Evolutionary conservation across 2,113 vertebrate species (phyloP), one percentile per base, ranked within the genome.

Genomic region (Addax nasomaculatus): DNA sequence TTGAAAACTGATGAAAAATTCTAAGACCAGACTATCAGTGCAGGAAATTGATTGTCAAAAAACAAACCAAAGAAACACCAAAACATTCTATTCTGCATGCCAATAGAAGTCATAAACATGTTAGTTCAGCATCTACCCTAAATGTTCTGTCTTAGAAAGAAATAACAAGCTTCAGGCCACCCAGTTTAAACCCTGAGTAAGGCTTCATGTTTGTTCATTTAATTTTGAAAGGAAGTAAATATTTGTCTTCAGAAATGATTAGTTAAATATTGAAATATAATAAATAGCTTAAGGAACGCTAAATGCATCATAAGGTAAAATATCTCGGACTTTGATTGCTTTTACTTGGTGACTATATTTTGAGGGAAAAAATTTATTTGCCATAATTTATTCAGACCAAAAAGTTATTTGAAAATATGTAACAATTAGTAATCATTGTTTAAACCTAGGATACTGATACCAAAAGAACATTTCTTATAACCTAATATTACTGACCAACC

Each of bases 1-100:
- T 98, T 98, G 93, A 98, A 98, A 95, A 92, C 9, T 43, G 8
- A 93, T 93, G 85, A 73, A 87, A 81, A 84, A 62, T 25, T 88
- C 21, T 57, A 79, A 62, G 21, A 33, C 6, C 25, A 58, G 51
- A 23, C 9, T 17, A 89, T 49, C 45, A 78, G 5, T 62, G 45
- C 9, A 79, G 62, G 36, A 27, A 2, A 76, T 11, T 11, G 62
- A 84, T 47, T 79, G 60, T 80, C 78, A 87, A 85, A 96, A 55
- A 58, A 15, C 80, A 57, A 93, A 55, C 45, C 19, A 58, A 88
- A 85, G 16, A 57, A 62, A 57, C 60, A 27, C 11, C 76, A 58
- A 55, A 79, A 14, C 14, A 49, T 21, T 9, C 3, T 30, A 36
- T 45, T 93, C 80, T 94, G 14, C 2, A 47, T 33, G 15, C n/a